Evolutionary conservation across 2,113 vertebrate genomes (phyloP).

Genomic region (Phocoena sinus): DNA sequence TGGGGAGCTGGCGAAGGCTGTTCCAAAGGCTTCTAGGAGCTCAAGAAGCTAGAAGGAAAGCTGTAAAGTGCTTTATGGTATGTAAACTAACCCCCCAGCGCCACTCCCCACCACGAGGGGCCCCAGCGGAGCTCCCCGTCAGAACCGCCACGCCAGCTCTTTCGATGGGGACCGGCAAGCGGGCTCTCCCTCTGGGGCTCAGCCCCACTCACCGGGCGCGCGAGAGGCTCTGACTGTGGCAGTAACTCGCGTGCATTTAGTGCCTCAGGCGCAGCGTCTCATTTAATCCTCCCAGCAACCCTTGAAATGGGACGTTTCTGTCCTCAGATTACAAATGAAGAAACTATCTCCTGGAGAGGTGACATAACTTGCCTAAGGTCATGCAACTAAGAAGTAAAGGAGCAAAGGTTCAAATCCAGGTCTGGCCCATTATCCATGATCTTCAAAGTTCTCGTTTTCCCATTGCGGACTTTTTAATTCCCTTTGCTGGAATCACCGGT

Average conservation of each 20-base stretch:
- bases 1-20: neutral
- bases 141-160: neutral
- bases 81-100: neutral
- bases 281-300: neutral
- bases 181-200: neutral
- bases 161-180: accelerated
- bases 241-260: accelerated
- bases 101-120: accelerated
- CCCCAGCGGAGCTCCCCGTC: neutral
- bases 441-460: neutral
- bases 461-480: neutral
- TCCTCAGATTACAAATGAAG: neutral
- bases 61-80: neutral
- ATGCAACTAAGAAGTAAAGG: neutral
- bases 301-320: neutral
- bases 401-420: neutral
- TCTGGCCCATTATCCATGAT: too few species aligned
- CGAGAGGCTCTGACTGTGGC: too few species aligned
- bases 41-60: neutral
- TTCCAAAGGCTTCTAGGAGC: neutral
- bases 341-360: neutral
- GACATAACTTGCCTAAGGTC: neutral
- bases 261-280: neutral
- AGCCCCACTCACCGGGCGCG: accelerated
- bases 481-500: neutral